Evolutionary conservation across 37 sponge, comb jelly and placozoan genomes (phyloP), one percentile per base, ranked within the genome.

Genomic region (Petrosia ficiformis): DNA sequence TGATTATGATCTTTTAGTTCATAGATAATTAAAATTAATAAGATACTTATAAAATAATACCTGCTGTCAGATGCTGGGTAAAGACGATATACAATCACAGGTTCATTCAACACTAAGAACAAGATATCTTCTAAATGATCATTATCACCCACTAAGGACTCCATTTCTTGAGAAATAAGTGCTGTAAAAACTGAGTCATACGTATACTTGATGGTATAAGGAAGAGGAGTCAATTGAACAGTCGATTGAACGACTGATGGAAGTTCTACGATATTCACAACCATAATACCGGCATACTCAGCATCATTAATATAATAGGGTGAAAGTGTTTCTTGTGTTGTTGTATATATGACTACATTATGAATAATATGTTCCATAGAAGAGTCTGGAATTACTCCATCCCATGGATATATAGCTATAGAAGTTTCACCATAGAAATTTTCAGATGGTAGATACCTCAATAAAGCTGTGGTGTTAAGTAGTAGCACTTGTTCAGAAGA

Each of bases 381-480:
- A 29, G 14, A 6, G 6, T 24, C 11, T 26, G 63, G 26, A 5
- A n/a, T 5, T 8, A 61, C 63, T 29, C 93, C 93, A 78, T 93
- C 93, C 93, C 93, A 93, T 16, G 93, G 76, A 11, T 59, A 66
- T 5, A 85, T 6, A 21, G 33, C 29, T 40, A 93, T 66, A 22
- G 78, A 72, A 16, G 39, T 79, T 11, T 66, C 22, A 14, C 93
- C 93, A 77, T 79, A 80, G 74, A 72, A 93, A 39, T 84, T 70
- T 24, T 57, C 43, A 19, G 56, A 34, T 0, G 93, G 93, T 0
- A 88, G 39, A 67, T 84, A 88, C 44, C 93, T 70, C 4, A 93
- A 21, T 39, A 77, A 42, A n/a, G 85, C 81, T 42, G 83, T 64
- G 6, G 65, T 65, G 74, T 80, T 80, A 0, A 91, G 72, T 4